Conservation (phyloP, 1,140 invertebrate species). For the Euschistus heros region DNA sequence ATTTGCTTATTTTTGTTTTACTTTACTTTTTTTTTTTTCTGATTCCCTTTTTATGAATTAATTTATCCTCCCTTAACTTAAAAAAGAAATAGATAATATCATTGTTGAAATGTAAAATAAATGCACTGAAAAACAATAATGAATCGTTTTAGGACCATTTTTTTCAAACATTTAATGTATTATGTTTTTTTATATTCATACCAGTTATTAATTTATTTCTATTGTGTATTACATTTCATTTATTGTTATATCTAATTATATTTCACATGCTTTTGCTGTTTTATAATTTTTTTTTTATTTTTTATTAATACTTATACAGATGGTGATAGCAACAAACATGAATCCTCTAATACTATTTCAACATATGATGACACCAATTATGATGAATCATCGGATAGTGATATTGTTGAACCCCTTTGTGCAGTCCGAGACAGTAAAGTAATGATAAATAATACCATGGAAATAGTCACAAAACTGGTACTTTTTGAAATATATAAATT, state of each 20-base stretch:
- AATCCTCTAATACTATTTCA: constrained; percentile 22
- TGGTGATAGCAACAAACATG: constrained; percentile 23
- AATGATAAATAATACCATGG: constrained; percentile 61
- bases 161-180: too few relatives aligned
- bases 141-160: too few relatives aligned
- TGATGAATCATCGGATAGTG: constrained; percentile 44
- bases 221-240: not conserved
- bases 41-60: too few relatives aligned
- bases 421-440: constrained; percentile 51
- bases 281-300: not conserved
- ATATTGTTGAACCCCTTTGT: constrained; percentile 45
- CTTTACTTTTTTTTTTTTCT: too few relatives aligned
- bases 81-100: too few relatives aligned
- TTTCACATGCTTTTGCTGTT: not conserved
- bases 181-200: not conserved
- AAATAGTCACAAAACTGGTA: constrained; percentile 55
- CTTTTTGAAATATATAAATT: not conserved
- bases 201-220: not conserved
- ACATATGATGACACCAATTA: constrained; percentile 39
- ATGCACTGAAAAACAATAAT: too few relatives aligned
- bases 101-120: too few relatives aligned
- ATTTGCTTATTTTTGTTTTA: too few relatives aligned
- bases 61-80: too few relatives aligned
- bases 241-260: not conserved
- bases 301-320: constrained; percentile 22